A percentile compares a stretch with the other conserved stretches of the same genome.
These are phyloP conservation scores for Apocheima hispidaria DNA, from an alignment of 2,888 invertebrate species.

Conservation along the genomic window DNA sequence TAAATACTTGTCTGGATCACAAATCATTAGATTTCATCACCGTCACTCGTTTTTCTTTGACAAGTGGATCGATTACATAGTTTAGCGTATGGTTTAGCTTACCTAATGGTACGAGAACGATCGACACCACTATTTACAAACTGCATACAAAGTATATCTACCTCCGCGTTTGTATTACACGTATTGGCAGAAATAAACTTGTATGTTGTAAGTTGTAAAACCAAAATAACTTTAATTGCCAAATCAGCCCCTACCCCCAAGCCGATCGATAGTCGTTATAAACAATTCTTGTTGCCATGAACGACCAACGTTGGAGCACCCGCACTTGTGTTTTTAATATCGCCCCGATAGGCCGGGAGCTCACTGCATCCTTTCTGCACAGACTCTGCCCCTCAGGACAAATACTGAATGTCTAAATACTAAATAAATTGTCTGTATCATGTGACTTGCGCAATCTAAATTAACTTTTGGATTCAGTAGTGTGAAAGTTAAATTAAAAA, in stretches of 20 bases:
- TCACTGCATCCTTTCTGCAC: neutral
- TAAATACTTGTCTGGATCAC: no score
- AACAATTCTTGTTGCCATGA: slow-evolving; percentile 79
- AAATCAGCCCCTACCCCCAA: slow-evolving; percentile 41
- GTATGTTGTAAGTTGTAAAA: slow-evolving; percentile 6
- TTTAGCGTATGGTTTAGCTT: no score
- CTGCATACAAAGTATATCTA: no score
- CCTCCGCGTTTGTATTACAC: no score
- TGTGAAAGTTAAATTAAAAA: neutral
- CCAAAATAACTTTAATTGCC: slow-evolving; percentile 21
- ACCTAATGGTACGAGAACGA: no score
- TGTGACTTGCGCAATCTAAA: neutral
- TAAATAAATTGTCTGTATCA: neutral
- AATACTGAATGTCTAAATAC: neutral
- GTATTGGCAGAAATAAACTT: neutral
- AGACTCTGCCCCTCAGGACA: neutral
- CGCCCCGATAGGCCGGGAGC: slow-evolving; percentile 49
- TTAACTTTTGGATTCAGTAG: neutral
- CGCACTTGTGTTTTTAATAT: slow-evolving; percentile 84
- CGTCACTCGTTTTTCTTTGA: no score
- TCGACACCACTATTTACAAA: no score
- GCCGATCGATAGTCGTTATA: slow-evolving; percentile 78
- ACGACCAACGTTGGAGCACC: slow-evolving; percentile 57
- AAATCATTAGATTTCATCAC: no score
- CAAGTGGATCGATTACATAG: no score